Percentiles rank a stretch among this genome's conserved stretches.
Evolutionary conservation across 2,113 vertebrate species (phyloP).

Genomic region (Thryonomys swinderianus): DNA sequence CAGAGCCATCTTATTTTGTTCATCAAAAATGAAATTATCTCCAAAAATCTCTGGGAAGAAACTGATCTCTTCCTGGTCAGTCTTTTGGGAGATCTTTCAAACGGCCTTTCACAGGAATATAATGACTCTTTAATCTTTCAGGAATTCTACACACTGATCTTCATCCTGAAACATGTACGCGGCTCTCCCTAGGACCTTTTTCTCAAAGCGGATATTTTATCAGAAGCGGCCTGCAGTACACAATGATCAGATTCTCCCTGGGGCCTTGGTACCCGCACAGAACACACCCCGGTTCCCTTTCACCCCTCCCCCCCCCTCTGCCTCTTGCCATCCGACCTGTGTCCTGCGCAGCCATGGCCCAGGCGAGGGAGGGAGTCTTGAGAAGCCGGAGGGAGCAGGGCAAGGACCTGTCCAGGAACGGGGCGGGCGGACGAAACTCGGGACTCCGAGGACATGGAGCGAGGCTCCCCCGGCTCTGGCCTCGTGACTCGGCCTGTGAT

Average conservation of each 20-base stretch:
- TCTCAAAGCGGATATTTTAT: background rate
- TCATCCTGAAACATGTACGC: background rate
- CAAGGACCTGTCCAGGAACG: background rate
- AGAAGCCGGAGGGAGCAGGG: background rate
- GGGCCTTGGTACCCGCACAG: background rate
- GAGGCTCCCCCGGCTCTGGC: too few species aligned
- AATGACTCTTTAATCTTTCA: background rate
- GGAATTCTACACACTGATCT: background rate
- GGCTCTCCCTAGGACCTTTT: background rate
- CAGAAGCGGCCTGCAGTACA: background rate
- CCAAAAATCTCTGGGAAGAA: background rate
- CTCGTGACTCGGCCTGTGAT: too few species aligned
- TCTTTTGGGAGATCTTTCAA: background rate
- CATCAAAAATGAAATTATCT: background rate
- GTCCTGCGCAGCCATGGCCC: background rate
- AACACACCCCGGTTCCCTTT: background rate
- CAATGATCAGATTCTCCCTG: background rate
- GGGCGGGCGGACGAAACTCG: too few species aligned
- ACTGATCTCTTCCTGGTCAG: background rate
- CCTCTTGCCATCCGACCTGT: background rate
- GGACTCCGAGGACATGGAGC: too few species aligned
- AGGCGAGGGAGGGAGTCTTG: too few species aligned
- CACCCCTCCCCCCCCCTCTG: background rate
- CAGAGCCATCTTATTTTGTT: background rate
- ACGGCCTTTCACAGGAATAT: background rate